phyloP scores from a whole-genome alignment of 2,797 vertebrate genomes.

The Phataginus tricuspis region DNA sequence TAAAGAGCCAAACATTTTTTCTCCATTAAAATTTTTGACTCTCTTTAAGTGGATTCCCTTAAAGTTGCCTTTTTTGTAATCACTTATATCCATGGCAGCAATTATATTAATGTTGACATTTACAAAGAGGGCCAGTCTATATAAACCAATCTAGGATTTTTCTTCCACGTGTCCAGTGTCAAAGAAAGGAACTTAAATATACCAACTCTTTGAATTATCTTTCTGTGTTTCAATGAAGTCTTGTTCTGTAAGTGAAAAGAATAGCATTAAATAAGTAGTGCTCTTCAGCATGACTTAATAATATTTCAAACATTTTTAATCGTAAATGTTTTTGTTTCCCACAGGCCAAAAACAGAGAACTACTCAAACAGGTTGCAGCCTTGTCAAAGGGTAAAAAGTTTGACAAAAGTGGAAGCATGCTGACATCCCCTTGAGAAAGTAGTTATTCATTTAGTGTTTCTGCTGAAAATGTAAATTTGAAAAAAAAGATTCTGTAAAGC shows the following conservation, averaged over 20 bases:
- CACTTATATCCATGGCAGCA: not conserved
- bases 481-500: conserved; percentile 90
- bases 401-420: conserved; percentile 95
- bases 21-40: not conserved
- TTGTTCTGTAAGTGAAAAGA: not conserved
- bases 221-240: conserved; percentile 13
- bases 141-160: conserved; percentile 7
- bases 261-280: conserved; percentile 1
- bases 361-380: conserved; percentile 98
- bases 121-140: not conserved
- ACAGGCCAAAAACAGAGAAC: conserved; percentile 97
- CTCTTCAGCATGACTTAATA: conserved; percentile 20
- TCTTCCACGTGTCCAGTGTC: not conserved
- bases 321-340: conserved; percentile 79
- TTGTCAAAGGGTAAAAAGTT: conserved; percentile 99
- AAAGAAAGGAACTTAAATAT: conserved; percentile 37
- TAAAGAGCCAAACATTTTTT: not conserved
- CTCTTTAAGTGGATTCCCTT: not conserved
- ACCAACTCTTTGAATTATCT: not conserved
- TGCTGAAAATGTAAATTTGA: conserved; percentile 81
- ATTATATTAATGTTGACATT: not conserved
- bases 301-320: conserved; percentile 63
- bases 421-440: conserved; percentile 93
- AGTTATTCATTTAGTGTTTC: conserved; percentile 72
- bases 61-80: not conserved